Conservation (phyloP, 2,113 vertebrate genomes). For the Leuciscus idus region DNA sequence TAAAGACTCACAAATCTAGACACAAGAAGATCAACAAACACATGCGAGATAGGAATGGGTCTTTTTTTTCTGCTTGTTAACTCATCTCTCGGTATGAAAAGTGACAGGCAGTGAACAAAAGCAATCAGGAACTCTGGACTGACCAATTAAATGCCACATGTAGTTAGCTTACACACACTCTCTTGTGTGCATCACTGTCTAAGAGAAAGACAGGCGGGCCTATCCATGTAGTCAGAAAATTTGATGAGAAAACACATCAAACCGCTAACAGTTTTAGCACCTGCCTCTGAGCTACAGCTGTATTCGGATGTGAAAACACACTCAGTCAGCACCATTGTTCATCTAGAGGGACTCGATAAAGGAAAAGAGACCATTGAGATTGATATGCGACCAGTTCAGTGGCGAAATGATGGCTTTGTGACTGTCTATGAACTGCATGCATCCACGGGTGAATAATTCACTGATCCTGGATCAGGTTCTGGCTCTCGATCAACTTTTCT, state of each 20-base stretch:
- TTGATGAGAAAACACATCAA: neutral
- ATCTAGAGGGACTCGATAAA: neutral
- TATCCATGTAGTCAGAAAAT: neutral
- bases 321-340: constrained; percentile 17
- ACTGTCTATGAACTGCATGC: constrained; percentile 31
- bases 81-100: neutral
- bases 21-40: neutral
- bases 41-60: neutral
- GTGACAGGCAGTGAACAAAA: neutral
- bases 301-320: neutral
- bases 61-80: neutral
- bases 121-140: neutral
- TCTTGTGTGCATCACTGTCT: constrained; percentile 15
- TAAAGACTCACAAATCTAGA: neutral
- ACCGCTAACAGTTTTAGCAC: neutral
- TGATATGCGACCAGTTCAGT: neutral
- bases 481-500: constrained; percentile 54
- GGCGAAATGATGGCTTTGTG: constrained; percentile 33
- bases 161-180: constrained; percentile 4
- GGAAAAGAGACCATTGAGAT: constrained; percentile 22
- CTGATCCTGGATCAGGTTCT: constrained; percentile 60
- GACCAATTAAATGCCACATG: constrained; percentile 16
- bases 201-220: neutral
- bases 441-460: constrained; percentile 61
- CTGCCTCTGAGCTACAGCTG: neutral